Conservation (phyloP, 1,140 invertebrate species). For the Elymnias hypermnestra region DNA sequence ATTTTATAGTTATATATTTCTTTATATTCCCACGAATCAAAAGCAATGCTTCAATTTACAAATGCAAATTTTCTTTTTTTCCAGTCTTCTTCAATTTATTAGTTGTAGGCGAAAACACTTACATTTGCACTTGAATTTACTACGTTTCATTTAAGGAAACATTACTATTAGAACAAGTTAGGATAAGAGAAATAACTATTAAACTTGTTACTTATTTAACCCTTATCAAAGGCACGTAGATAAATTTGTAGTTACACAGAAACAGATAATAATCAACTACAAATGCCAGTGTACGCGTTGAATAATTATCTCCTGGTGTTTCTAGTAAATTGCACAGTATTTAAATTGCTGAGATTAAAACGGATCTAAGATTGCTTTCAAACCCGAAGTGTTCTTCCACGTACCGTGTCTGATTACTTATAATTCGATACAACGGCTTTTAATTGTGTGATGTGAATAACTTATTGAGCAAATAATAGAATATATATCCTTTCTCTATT, state of each 20-base stretch:
- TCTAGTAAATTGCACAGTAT: constrained; percentile 11
- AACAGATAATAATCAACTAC: constrained; percentile 5
- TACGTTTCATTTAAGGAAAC: too few species aligned
- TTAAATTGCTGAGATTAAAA: constrained; percentile 16
- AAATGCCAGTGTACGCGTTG: constrained; percentile 4
- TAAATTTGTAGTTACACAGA: constrained; percentile 6
- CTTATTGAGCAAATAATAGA: background rate
- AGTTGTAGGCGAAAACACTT: too few species aligned
- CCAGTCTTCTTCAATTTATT: too few species aligned
- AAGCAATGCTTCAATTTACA: too few species aligned
- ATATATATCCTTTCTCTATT: too few species aligned
- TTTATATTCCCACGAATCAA: too few species aligned
- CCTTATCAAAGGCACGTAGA: constrained; percentile 2
- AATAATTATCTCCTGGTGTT: constrained; percentile 6
- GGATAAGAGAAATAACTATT: too few species aligned
- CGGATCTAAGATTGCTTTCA: constrained; percentile 5
- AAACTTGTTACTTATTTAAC: background rate
- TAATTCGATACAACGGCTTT: constrained; percentile 1
- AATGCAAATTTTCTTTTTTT: too few species aligned
- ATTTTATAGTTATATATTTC: too few species aligned
- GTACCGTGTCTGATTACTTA: constrained; percentile 2
- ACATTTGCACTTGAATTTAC: too few species aligned
- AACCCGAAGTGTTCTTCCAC: constrained; percentile 3
- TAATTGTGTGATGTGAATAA: background rate
- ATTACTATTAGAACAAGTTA: too few species aligned